Conservation (phyloP, 2,113 vertebrate species). For the Hystrix cristata region DNA sequence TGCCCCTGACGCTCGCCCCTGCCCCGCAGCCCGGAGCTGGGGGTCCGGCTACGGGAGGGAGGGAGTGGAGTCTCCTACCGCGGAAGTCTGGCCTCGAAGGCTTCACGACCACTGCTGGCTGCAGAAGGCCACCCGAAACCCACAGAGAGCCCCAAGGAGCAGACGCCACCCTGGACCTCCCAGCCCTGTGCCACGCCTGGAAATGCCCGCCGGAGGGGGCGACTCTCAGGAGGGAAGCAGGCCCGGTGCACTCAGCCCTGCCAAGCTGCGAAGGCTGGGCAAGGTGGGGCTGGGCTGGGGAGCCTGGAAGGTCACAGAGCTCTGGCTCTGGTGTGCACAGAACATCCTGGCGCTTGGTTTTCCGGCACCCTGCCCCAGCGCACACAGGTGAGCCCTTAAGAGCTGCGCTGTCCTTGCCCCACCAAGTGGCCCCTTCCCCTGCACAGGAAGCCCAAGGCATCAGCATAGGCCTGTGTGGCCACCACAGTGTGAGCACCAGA, state of each 20-base stretch:
- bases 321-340: accelerated
- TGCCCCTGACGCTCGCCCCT: neutral
- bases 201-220: accelerated
- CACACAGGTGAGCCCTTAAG: neutral
- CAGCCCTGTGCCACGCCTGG: neutral
- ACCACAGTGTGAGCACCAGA: neutral
- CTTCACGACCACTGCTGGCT: neutral
- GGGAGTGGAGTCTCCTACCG: neutral
- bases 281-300: neutral
- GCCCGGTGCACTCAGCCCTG: neutral
- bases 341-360: neutral
- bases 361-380: neutral
- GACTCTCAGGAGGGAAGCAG: neutral
- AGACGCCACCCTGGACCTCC: neutral
- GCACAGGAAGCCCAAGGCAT: neutral
- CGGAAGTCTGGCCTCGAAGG: neutral
- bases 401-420: neutral
- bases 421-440: neutral
- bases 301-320: neutral
- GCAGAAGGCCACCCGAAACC: neutral
- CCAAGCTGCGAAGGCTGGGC: neutral
- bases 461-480: neutral
- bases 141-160: neutral
- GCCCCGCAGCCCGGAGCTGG: neutral
- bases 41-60: neutral